Conservation (phyloP, 1,140 invertebrate species). For the Drosophila albomicans region DNA sequence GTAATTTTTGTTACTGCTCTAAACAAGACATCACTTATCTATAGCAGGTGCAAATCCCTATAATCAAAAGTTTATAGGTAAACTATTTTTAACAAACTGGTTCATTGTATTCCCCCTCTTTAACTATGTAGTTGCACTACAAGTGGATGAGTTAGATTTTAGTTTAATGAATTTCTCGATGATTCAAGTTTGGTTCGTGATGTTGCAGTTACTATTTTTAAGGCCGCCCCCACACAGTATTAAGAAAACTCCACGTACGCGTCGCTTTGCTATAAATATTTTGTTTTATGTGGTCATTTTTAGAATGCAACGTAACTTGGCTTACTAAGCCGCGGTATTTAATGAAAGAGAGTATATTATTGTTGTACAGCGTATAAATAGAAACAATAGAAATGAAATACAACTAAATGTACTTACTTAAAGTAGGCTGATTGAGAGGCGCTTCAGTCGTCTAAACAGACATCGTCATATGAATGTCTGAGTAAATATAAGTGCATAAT, state of each 20-base stretch:
- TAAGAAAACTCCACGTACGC: not conserved
- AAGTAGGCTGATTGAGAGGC: too few species aligned
- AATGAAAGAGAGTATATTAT: slow-evolving; percentile 26
- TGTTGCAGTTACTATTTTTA: slow-evolving; percentile 26
- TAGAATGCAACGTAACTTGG: slow-evolving; percentile 18
- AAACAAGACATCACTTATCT: too few species aligned
- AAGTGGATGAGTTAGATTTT: slow-evolving; percentile 36
- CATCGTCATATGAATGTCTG: not conserved
- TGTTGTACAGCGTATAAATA: not conserved
- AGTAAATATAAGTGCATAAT: not conserved
- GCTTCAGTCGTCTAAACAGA: not conserved
- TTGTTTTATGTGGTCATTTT: slow-evolving; percentile 25
- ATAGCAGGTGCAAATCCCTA: too few species aligned
- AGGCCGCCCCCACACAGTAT: slow-evolving; percentile 33
- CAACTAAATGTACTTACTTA: not conserved
- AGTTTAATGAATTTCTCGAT: slow-evolving; percentile 61
- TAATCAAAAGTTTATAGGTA: too few species aligned
- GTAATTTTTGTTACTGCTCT: too few species aligned
- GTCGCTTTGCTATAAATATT: slow-evolving; percentile 53
- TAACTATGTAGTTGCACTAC: not conserved
- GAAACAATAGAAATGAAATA: not conserved
- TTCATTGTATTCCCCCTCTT: too few species aligned
- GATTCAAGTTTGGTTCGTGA: not conserved
- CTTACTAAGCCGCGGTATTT: slow-evolving; percentile 53
- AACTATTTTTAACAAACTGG: too few species aligned